Percentiles rank a stretch among this genome's conserved stretches.
Evolutionary conservation across 2,113 vertebrate genomes (phyloP).

Genomic region (Paradoxurus hermaphroditus): DNA sequence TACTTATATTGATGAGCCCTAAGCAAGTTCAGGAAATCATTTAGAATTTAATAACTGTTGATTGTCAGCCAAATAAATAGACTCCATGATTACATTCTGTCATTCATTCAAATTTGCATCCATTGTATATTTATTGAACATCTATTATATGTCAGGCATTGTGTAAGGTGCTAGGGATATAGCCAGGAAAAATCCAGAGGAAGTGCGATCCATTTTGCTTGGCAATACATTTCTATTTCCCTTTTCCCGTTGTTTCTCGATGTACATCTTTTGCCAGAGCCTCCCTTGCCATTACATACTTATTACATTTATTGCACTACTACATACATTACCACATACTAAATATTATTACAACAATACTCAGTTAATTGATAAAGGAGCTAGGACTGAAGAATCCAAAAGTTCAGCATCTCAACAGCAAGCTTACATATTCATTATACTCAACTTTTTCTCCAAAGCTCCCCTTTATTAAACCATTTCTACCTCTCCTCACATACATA

Average conservation of each 20-base stretch:
- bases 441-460: neutral
- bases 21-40: neutral
- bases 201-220: neutral
- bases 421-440: neutral
- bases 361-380: neutral
- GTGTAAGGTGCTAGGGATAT: neutral
- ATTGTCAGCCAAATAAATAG: neutral
- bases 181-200: neutral
- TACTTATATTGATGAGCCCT: neutral
- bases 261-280: neutral
- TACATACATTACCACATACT: neutral
- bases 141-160: neutral
- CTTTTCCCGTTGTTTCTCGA: neutral
- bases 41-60: neutral
- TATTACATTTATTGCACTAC: neutral
- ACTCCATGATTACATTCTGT: neutral
- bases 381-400: neutral
- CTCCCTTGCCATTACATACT: neutral
- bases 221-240: neutral
- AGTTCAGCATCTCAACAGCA: neutral
- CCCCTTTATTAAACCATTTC: neutral
- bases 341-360: neutral
- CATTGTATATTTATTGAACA: neutral
- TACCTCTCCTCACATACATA: neutral
- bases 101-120: neutral